Conservation (phyloP, 2,888 invertebrate genomes). For the Eupsilia transversa region DNA sequence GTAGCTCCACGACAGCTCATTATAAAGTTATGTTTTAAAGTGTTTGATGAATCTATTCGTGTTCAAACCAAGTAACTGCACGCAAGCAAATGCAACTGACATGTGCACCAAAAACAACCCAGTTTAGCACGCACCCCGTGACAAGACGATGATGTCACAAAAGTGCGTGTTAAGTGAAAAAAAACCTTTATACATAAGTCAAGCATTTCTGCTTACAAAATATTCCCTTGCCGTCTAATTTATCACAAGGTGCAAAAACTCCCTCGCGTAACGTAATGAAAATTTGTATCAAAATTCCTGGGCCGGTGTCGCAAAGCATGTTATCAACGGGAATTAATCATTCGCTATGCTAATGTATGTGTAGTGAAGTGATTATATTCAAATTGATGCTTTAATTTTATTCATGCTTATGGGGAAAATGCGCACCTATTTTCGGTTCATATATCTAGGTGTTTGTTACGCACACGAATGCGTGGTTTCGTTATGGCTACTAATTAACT, state of each 20-base stretch:
- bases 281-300: constrained; percentile 68
- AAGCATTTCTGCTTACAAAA: constrained; percentile 54
- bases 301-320: constrained; percentile 71
- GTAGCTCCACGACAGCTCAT: not conserved
- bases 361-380: constrained; percentile 84
- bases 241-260: constrained; percentile 66
- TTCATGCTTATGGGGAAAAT: constrained; percentile 62
- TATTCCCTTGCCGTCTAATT: constrained; percentile 60
- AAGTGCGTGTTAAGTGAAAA: constrained; percentile 41
- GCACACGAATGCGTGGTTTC: constrained; percentile 42
- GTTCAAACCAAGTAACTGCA: constrained; percentile 5
- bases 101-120: constrained; percentile 11
- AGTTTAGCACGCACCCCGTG: constrained; percentile 1
- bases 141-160: constrained; percentile 17
- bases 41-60: constrained; percentile 18
- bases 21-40: not conserved
- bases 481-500: constrained; percentile 53
- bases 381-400: constrained; percentile 77
- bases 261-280: constrained; percentile 61
- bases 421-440: constrained; percentile 49
- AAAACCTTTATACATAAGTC: constrained; percentile 23
- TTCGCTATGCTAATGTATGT: constrained; percentile 80
- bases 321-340: constrained; percentile 86
- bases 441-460: constrained; percentile 25
- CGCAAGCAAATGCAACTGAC: constrained; percentile 3